These are phyloP conservation scores for Alethe castanea DNA, from an alignment of 2,113 vertebrate genomes.

Conservation along the genomic window DNA sequence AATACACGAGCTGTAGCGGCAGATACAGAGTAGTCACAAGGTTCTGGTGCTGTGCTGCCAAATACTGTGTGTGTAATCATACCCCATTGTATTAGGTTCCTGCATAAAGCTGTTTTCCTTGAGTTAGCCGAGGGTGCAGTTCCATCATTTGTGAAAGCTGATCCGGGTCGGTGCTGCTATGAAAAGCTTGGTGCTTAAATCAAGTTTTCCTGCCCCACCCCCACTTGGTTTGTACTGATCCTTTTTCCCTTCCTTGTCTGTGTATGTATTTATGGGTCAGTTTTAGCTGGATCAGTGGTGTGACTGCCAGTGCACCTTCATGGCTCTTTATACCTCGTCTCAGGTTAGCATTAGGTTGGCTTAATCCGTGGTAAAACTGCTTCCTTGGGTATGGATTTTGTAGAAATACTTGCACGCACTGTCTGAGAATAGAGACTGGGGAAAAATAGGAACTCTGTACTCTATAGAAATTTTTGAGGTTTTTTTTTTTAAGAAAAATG, in stretches of 20 bases:
- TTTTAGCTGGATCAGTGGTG: background rate
- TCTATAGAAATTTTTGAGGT: background rate
- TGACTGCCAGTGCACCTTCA: background rate
- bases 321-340: background rate
- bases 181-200: background rate
- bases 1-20: background rate
- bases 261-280: background rate
- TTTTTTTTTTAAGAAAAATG: background rate
- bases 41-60: background rate
- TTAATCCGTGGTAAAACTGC: background rate
- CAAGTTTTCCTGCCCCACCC: background rate
- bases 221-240: background rate
- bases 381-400: background rate
- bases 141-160: background rate
- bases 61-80: background rate
- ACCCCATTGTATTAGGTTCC: background rate
- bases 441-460: background rate
- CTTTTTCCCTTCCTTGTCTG: background rate
- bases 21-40: background rate
- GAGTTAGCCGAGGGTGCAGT: background rate
- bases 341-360: background rate
- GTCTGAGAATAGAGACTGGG: background rate
- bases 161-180: background rate
- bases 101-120: background rate
- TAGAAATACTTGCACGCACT: fast-evolving